phyloP scores from a whole-genome alignment of 1,140 invertebrate species.

The Gonatopus flavifemur region DNA sequence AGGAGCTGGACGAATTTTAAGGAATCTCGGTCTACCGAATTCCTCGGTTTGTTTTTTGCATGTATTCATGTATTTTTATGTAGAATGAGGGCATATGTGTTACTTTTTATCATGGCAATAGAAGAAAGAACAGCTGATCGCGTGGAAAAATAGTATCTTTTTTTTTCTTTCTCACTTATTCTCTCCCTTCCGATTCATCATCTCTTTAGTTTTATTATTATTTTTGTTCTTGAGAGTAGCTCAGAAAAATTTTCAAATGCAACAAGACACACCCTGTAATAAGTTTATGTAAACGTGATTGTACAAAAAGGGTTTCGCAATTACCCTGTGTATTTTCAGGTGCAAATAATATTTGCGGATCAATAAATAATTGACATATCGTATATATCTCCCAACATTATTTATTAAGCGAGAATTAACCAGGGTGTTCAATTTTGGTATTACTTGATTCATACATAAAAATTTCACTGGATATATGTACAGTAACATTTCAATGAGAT shows the following conservation, averaged over 20 bases:
- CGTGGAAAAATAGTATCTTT: conserved; percentile 22
- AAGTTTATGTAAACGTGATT: not conserved
- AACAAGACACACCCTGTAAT: not conserved
- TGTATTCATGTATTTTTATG: too few species aligned
- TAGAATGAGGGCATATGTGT: not conserved
- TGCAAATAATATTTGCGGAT: too few species aligned
- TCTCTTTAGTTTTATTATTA: too few species aligned
- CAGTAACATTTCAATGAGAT: too few species aligned
- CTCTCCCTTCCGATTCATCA: too few species aligned
- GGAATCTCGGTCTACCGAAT: conserved; percentile 27
- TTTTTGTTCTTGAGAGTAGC: not conserved
- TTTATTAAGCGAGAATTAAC: too few species aligned
- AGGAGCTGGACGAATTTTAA: conserved; percentile 35
- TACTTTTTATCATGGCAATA: not conserved
- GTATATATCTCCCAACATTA: too few species aligned
- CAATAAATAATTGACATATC: too few species aligned
- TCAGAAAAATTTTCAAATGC: not conserved
- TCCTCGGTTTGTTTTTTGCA: conserved; percentile 11
- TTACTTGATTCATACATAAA: too few species aligned
- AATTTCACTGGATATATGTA: too few species aligned
- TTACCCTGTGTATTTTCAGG: not conserved
- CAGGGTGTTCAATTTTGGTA: too few species aligned
- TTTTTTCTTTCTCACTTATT: conserved; percentile 1
- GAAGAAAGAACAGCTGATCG: conserved; percentile 15
- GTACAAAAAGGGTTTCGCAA: not conserved